Percentiles rank a stretch among this genome's conserved stretches.
phyloP scores from a whole-genome alignment of 2,888 invertebrate species.

The Dexiosoma caninum region DNA sequence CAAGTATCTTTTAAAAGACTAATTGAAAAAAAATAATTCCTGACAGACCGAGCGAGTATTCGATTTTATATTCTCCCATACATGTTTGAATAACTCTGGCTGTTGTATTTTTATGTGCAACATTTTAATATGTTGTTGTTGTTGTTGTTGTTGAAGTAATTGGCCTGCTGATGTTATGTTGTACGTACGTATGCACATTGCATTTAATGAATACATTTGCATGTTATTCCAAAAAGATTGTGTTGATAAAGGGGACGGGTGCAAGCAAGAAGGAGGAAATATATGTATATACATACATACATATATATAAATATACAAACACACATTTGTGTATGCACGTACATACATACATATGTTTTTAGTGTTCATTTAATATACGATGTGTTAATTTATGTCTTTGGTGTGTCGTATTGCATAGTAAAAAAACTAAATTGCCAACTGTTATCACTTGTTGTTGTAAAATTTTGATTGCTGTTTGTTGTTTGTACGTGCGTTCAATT shows the following conservation, averaged over 20 bases:
- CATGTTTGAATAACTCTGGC: background rate
- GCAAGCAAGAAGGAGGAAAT: background rate
- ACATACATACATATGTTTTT: no score
- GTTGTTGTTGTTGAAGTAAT: background rate
- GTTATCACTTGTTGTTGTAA: constrained; percentile 53
- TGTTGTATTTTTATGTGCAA: background rate
- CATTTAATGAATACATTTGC: constrained; percentile 43
- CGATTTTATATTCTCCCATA: background rate
- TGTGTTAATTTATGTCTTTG: constrained; percentile 63
- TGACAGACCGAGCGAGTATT: no score
- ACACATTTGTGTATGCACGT: background rate
- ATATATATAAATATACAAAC: background rate
- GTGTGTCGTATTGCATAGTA: constrained; percentile 35
- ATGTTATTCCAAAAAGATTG: background rate
- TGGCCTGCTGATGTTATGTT: constrained; percentile 12
- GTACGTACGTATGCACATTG: no score
- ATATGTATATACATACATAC: background rate
- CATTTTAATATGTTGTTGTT: background rate
- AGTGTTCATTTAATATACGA: constrained; percentile 60
- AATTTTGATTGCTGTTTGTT: constrained; percentile 52
- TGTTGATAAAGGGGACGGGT: background rate
- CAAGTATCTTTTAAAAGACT: background rate
- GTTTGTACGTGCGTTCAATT: background rate
- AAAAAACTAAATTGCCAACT: constrained; percentile 46
- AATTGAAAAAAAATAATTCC: no score